These are phyloP conservation scores for Neodon shergylaensis DNA, from an alignment of 2,113 vertebrate species.

Conservation along the genomic window DNA sequence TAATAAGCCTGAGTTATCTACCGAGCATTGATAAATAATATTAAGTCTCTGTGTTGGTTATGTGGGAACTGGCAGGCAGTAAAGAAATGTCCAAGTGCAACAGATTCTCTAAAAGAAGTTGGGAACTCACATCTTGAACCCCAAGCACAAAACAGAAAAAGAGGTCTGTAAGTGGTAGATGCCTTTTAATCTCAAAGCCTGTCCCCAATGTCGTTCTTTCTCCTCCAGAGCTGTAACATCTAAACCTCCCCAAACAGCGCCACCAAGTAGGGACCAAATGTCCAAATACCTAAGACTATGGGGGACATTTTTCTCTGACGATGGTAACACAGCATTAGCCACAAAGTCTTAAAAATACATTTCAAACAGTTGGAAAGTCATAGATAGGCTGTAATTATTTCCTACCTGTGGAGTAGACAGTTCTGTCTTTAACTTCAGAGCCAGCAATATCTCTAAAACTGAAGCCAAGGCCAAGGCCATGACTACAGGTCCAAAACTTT, in stretches of 20 bases:
- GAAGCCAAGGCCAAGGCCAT: background rate
- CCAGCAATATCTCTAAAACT: background rate
- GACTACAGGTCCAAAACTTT: background rate
- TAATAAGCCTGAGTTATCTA: no score
- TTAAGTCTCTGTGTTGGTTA: no score
- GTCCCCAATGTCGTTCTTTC: background rate
- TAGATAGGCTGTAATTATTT: background rate
- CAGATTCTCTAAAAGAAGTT: background rate
- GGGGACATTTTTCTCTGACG: no score
- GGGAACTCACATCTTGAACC: background rate
- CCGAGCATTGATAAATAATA: no score
- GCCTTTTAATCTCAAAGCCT: background rate
- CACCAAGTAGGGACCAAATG: background rate
- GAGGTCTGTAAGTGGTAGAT: background rate
- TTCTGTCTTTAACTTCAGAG: background rate
- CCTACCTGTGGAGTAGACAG: background rate
- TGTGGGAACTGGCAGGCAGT: no score
- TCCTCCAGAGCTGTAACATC: background rate
- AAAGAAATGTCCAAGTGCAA: no score
- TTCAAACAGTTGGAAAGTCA: background rate
- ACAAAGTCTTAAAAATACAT: background rate
- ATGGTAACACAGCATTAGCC: background rate
- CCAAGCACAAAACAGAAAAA: background rate
- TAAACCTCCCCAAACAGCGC: background rate
- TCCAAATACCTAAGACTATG: background rate